Conservation (phyloP, 2,797 vertebrate species). For the Cyprinella venusta region DNA sequence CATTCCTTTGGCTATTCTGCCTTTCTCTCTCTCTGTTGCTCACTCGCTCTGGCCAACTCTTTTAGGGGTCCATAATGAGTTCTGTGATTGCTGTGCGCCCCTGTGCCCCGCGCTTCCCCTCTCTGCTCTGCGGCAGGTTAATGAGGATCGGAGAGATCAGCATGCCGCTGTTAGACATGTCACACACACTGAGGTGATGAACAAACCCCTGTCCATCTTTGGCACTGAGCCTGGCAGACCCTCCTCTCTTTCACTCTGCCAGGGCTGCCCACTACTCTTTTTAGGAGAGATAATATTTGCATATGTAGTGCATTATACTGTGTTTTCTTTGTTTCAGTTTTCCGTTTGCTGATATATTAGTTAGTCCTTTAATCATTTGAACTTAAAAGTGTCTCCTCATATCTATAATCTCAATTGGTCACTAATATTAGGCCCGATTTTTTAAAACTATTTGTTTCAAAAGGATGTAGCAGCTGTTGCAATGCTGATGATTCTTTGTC, state of each 20-base stretch:
- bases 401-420: not conserved
- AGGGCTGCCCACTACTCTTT: slow-evolving; percentile 14
- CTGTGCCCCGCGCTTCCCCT: slow-evolving; percentile 73
- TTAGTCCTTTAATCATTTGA: not conserved
- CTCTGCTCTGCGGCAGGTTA: slow-evolving; percentile 79
- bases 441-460: not conserved
- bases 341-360: not conserved
- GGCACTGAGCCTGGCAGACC: slow-evolving; percentile 65
- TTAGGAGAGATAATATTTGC: not conserved
- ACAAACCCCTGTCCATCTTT: slow-evolving; percentile 45
- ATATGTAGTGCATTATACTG: not conserved
- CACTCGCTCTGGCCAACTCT: slow-evolving; percentile 68
- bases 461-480: not conserved
- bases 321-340: not conserved
- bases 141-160: slow-evolving; percentile 90
- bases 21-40: slow-evolving; percentile 14
- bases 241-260: slow-evolving; percentile 85
- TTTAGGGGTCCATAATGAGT: slow-evolving; percentile 81
- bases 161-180: slow-evolving; percentile 90
- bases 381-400: not conserved
- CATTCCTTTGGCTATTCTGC: slow-evolving; percentile 24
- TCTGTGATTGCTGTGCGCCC: slow-evolving; percentile 83
- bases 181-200: slow-evolving; percentile 79
- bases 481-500: slow-evolving; percentile 18
- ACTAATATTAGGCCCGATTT: not conserved